A percentile compares a stretch with the other conserved stretches of the same genome.
Conservation (phyloP, 2,113 vertebrate species). For the Ivindomyrus marchei region DNA sequence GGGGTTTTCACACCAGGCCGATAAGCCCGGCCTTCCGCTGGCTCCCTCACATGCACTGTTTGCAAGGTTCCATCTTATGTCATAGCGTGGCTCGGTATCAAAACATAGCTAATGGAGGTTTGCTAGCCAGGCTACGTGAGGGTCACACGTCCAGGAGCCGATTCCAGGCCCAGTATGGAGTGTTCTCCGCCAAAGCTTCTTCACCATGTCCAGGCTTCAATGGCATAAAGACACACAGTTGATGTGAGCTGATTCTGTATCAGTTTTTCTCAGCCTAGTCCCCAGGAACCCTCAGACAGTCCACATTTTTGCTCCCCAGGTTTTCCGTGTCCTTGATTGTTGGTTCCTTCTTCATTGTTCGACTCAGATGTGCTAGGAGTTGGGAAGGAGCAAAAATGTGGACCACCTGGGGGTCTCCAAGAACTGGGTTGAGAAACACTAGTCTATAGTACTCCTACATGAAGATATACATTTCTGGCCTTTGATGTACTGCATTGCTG, state of each 20-base stretch:
- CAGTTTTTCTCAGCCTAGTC: not conserved
- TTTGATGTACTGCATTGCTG: not conserved
- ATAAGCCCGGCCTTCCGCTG: not conserved
- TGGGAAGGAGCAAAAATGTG: not conserved
- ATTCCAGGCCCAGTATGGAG: not conserved
- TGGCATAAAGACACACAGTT: not conserved
- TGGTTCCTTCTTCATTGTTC: not conserved
- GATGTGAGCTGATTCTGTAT: not conserved
- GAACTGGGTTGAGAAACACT: not conserved
- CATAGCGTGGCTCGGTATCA: not conserved
- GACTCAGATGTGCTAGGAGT: not conserved
- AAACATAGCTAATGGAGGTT: not conserved
- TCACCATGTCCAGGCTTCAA: not conserved
- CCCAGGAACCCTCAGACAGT: not conserved
- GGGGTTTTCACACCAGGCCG: conserved; percentile 23
- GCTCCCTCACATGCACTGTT: not conserved
- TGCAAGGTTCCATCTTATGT: not conserved
- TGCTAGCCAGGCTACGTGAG: not conserved
- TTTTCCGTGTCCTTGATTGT: not conserved
- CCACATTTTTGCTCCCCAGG: not conserved
- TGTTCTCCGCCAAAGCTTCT: not conserved
- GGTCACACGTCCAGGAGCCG: not conserved
- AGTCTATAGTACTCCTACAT: not conserved
- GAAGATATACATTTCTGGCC: not conserved
- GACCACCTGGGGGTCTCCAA: not conserved